Conservation (phyloP, 23 tunicate species). For the Halocynthia roretzi region DNA sequence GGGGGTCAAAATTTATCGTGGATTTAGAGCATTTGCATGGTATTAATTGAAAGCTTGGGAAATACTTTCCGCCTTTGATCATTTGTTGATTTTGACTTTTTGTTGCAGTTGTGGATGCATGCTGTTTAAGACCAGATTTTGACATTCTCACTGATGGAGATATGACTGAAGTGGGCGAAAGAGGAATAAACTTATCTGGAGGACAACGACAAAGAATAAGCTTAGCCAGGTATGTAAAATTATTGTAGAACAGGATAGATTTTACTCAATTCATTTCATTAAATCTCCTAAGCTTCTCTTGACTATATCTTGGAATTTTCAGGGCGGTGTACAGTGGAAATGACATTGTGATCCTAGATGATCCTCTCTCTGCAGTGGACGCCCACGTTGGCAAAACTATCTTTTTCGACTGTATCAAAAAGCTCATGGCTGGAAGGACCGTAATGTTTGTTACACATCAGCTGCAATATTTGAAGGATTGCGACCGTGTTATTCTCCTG, state of each 20-base stretch:
- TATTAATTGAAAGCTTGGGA: too few relatives aligned
- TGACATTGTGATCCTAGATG: conserved; percentile 80
- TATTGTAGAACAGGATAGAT: too few relatives aligned
- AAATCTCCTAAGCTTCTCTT: too few relatives aligned
- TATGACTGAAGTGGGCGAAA: conserved; percentile 92
- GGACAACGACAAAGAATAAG: conserved; percentile 98
- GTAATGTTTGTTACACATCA: conserved; percentile 94
- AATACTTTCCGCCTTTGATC: too few relatives aligned
- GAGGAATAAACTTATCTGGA: conserved; percentile 96
- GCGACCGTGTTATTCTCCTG: conserved; percentile 80
- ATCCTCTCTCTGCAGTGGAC: conserved; percentile 97
- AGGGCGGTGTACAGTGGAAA: conserved; percentile 94
- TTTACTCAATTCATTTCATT: too few relatives aligned
- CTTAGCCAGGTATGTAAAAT: conserved; percentile 62
- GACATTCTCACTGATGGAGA: conserved; percentile 83
- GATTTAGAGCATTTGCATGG: too few relatives aligned
- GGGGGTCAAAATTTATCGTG: too few relatives aligned
- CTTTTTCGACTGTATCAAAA: conserved; percentile 88
- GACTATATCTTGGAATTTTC: neutral
- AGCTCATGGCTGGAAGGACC: conserved; percentile 46
- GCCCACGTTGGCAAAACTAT: conserved; percentile 98
- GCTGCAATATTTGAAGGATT: conserved; percentile 87
- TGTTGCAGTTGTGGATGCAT: conserved; percentile 59
- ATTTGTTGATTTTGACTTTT: neutral
- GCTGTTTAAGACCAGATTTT: conserved; percentile 75